Percentiles rank a stretch among this genome's conserved stretches.
These are phyloP conservation scores for Aplodontia rufa DNA, from an alignment of 2,113 vertebrate species.

Conservation along the genomic window DNA sequence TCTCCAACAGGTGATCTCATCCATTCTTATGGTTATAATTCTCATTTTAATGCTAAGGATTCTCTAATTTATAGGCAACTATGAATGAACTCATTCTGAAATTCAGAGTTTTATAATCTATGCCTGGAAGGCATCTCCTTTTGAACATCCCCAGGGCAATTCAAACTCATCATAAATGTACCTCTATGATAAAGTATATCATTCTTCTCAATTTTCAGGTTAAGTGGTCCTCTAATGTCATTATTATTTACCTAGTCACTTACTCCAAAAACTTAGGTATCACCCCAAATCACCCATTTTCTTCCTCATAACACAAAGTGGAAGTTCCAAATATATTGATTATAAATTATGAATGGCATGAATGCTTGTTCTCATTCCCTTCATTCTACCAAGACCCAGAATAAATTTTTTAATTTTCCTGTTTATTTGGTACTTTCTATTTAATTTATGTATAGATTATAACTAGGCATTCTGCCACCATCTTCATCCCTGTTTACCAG, in stretches of 20 bases:
- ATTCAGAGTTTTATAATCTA: not conserved
- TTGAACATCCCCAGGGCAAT: not conserved
- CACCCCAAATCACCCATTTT: not conserved
- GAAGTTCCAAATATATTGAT: not conserved
- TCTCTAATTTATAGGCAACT: conserved; percentile 6
- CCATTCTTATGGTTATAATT: not conserved
- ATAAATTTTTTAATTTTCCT: not conserved
- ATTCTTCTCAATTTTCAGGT: not conserved
- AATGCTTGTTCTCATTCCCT: not conserved
- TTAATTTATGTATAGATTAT: not conserved
- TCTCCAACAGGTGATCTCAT: conserved; percentile 34
- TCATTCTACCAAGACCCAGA: not conserved
- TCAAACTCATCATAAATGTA: not conserved
- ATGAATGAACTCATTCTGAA: not conserved
- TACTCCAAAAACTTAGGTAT: not conserved
- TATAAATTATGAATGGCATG: not conserved
- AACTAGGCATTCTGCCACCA: not conserved
- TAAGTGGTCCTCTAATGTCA: not conserved
- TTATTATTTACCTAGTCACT: not conserved
- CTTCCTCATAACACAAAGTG: not conserved
- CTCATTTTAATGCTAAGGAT: not conserved
- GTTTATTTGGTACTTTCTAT: no score
- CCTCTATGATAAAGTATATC: not conserved
- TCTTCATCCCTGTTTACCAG: not conserved
- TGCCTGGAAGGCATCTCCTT: not conserved